A percentile compares a stretch with the other conserved stretches of the same genome.
phyloP scores from a whole-genome alignment of 1,140 invertebrate genomes.

The Saccostrea glomerata region DNA sequence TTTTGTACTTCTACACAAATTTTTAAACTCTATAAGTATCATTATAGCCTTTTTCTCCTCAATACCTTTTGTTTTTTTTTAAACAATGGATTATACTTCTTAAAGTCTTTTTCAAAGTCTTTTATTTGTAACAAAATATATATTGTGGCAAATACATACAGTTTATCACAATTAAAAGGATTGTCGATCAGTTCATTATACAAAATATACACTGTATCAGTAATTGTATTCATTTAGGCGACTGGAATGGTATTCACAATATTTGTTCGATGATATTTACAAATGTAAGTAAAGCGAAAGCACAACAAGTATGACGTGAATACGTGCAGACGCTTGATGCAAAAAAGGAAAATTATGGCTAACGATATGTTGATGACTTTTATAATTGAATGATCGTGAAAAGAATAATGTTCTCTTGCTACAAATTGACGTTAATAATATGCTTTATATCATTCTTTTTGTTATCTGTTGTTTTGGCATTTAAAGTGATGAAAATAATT shows the following conservation, averaged over 20 bases:
- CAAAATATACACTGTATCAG: background rate
- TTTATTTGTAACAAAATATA: constrained; percentile 9
- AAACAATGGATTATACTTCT: background rate
- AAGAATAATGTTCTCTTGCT: no score
- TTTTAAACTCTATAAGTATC: no score
- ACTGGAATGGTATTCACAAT: constrained; percentile 26
- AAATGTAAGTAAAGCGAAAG: background rate
- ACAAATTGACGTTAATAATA: no score
- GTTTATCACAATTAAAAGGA: background rate
- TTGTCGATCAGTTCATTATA: background rate
- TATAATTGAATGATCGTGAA: no score
- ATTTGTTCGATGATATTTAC: no score
- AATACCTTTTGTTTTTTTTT: background rate
- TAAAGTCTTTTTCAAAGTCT: background rate
- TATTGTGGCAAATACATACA: background rate
- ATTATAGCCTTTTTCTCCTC: background rate
- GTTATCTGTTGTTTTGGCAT: background rate
- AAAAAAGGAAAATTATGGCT: background rate
- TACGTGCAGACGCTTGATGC: background rate
- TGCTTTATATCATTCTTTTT: no score
- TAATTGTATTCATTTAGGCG: background rate
- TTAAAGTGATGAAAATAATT: background rate
- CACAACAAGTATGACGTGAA: background rate
- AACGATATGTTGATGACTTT: no score
- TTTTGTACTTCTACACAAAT: no score